A percentile compares a stretch with the other conserved stretches of the same genome.
These are phyloP conservation scores for Litoditis marina DNA, from an alignment of 2,888 invertebrate species.

Conservation along the genomic window DNA sequence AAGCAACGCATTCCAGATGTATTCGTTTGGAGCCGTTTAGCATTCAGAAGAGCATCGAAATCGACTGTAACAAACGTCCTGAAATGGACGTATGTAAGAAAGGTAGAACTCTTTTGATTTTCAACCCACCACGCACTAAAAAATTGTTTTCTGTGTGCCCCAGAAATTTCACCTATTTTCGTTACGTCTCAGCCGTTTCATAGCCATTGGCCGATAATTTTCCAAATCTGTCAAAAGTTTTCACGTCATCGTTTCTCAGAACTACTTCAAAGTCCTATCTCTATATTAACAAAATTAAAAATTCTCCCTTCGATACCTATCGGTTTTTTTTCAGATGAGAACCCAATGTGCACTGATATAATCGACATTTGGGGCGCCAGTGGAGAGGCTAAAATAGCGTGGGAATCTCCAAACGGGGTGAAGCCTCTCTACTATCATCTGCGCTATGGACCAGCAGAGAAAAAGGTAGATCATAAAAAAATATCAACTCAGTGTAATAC, in stretches of 20 bases:
- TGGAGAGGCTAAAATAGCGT: constrained; percentile 45
- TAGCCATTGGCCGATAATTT: too few relatives aligned
- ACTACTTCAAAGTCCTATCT: too few relatives aligned
- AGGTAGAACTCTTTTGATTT: constrained; percentile 22
- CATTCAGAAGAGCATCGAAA: constrained; percentile 54
- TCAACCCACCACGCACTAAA: too few relatives aligned
- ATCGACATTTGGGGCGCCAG: constrained; percentile 41
- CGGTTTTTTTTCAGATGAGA: constrained; percentile 24
- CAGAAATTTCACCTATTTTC: background rate
- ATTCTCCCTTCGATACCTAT: too few relatives aligned
- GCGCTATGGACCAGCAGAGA: constrained; percentile 46
- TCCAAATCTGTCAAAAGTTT: too few relatives aligned
- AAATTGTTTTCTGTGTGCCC: too few relatives aligned
- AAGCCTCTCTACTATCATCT: constrained; percentile 51
- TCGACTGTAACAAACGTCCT: constrained; percentile 53
- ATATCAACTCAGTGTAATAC: too few relatives aligned
- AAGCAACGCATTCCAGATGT: constrained; percentile 31
- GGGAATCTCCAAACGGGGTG: constrained; percentile 31
- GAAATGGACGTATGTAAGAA: constrained; percentile 43
- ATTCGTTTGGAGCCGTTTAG: constrained; percentile 50
- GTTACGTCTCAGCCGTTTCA: background rate
- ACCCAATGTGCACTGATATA: constrained; percentile 42
- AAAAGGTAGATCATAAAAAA: constrained; percentile 15
- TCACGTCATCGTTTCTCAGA: too few relatives aligned
- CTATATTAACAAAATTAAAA: too few relatives aligned